Percentiles rank a stretch among this genome's conserved stretches.
Conservation (phyloP, 2,797 vertebrate species). For the Enteromius unitaeniatus region DNA sequence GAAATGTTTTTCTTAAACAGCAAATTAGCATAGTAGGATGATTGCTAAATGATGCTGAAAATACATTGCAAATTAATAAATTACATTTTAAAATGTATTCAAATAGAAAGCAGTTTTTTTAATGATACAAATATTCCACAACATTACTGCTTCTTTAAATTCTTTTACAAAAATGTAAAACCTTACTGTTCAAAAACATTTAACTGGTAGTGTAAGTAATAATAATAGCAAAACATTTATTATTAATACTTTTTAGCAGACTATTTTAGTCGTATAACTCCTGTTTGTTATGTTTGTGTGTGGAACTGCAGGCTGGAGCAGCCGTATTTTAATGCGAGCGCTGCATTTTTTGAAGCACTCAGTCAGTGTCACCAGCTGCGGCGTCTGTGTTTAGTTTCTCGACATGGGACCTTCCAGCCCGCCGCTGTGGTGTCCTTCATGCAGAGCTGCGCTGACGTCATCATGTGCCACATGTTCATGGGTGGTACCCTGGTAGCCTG, state of each 20-base stretch:
- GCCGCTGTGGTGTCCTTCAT: constrained; percentile 86
- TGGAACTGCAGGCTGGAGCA: constrained; percentile 89
- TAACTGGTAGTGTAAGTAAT: background rate
- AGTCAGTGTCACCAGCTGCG: constrained; percentile 86
- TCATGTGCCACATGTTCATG: constrained; percentile 95
- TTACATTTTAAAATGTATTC: no score
- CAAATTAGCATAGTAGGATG: no score
- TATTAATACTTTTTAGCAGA: background rate
- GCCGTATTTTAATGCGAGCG: constrained; percentile 89
- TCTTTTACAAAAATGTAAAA: no score
- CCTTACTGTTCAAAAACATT: background rate
- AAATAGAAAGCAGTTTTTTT: no score
- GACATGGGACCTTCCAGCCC: constrained; percentile 90
- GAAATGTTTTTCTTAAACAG: no score
- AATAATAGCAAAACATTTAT: background rate
- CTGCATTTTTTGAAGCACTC: constrained; percentile 91
- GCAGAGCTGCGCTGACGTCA: constrained; percentile 81
- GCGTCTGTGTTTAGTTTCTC: constrained; percentile 92
- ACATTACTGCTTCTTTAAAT: no score
- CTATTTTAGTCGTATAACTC: background rate
- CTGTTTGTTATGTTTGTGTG: constrained; percentile 37
- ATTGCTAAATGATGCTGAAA: no score
- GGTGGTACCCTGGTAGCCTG: constrained; percentile 89
- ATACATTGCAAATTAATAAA: no score
- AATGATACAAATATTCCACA: no score